These are phyloP conservation scores for Muntiacus muntjak DNA, from an alignment of 2,113 vertebrate genomes.

Conservation along the genomic window DNA sequence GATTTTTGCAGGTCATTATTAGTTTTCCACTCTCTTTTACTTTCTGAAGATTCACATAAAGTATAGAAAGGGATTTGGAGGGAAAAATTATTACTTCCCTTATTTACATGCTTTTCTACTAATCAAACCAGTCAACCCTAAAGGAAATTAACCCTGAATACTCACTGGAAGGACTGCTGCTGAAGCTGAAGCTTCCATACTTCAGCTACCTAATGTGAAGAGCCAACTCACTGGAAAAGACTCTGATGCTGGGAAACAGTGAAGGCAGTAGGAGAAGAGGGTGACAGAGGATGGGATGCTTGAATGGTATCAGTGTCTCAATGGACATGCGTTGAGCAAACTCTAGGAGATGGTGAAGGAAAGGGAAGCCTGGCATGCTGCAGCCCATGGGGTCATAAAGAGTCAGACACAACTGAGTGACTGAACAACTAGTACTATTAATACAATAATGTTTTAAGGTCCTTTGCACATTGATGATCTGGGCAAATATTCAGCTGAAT, in stretches of 20 bases:
- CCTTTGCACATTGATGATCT: not conserved
- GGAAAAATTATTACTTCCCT: not conserved
- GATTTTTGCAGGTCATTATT: not conserved
- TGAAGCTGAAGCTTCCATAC: not conserved
- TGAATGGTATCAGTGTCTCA: not conserved
- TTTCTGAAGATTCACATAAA: not conserved
- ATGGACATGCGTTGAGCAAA: not conserved
- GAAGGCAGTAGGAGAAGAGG: not conserved
- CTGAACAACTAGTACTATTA: not conserved
- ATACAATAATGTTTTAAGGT: not conserved
- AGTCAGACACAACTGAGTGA: not conserved
- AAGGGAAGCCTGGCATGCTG: not conserved
- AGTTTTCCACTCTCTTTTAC: not conserved
- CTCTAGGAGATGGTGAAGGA: not conserved
- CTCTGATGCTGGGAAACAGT: not conserved
- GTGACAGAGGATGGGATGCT: not conserved
- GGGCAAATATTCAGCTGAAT: not conserved
- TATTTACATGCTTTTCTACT: not conserved
- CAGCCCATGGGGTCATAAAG: not conserved
- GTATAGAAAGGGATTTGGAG: not conserved
- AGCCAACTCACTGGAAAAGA: not conserved
- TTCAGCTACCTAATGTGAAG: not conserved
- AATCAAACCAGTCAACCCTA: not conserved
- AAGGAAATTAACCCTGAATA: not conserved
- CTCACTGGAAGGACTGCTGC: not conserved